Evolutionary conservation across 2,113 vertebrate genomes (phyloP).

Genomic region (Brachyistius frenatus): DNA sequence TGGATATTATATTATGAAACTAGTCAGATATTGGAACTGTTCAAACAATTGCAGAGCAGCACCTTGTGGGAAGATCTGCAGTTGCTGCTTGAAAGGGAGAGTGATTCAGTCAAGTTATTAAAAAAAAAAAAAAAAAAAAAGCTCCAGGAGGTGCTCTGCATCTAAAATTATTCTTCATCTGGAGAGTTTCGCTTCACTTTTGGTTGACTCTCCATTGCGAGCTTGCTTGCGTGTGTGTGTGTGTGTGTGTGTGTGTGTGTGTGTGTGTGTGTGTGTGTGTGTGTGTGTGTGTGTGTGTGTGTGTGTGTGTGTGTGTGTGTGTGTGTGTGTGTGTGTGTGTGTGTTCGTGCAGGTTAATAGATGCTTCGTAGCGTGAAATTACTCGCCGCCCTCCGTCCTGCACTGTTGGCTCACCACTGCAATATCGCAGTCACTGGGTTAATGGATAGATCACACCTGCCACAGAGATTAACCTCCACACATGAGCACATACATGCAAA

Average conservation of each 20-base stretch:
- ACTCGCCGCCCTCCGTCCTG: constrained; percentile 43
- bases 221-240: constrained; percentile 17
- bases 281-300: constrained; percentile 14
- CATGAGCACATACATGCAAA: constrained; percentile 31
- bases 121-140: too few relatives aligned
- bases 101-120: neutral
- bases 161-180: constrained; percentile 17
- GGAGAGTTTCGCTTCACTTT: constrained; percentile 12
- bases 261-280: constrained; percentile 22
- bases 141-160: neutral
- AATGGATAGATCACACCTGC: constrained; percentile 72
- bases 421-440: constrained; percentile 68
- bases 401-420: constrained; percentile 55
- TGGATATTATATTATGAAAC: neutral
- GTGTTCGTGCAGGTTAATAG: constrained; percentile 56
- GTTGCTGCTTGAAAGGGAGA: neutral
- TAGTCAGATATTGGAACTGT: neutral
- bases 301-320: constrained; percentile 22
- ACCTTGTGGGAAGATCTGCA: neutral
- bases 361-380: constrained; percentile 76
- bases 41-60: neutral
- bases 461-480: constrained; percentile 14
- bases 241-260: constrained; percentile 18
- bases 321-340: constrained; percentile 10
- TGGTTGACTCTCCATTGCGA: constrained; percentile 9